Evolutionary conservation across 2,113 vertebrate species (phyloP).

Genomic region (Crotalus horridus): DNA sequence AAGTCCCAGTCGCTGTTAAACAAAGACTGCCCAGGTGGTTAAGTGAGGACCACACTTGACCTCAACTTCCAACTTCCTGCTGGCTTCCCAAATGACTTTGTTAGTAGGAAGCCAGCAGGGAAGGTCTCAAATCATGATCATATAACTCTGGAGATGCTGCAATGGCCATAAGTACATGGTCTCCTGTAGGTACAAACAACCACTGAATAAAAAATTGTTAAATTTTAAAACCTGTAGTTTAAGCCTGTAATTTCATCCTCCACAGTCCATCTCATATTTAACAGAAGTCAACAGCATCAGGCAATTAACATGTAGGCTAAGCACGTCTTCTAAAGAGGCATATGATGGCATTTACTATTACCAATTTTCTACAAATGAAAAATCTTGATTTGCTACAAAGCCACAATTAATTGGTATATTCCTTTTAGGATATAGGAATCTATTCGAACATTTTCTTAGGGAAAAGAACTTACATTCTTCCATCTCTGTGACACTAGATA

Average conservation of each 20-base stretch:
- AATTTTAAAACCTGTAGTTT: neutral
- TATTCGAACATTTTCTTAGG: neutral
- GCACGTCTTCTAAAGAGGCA: neutral
- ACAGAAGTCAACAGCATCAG: neutral
- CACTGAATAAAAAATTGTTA: neutral
- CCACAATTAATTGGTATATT: neutral
- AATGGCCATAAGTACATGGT: neutral
- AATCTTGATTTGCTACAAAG: neutral
- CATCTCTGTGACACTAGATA: slow-evolving; percentile 52
- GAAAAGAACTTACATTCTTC: slow-evolving; percentile 72
- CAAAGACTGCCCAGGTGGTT: neutral
- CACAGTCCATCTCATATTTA: neutral
- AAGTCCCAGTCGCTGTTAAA: neutral
- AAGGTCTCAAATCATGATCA: neutral
- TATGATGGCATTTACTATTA: neutral
- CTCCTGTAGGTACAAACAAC: neutral
- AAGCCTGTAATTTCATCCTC: neutral
- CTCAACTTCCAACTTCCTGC: neutral
- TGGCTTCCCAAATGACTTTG: neutral
- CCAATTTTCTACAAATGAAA: neutral
- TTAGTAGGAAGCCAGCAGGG: neutral
- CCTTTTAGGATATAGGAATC: neutral
- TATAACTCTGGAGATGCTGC: neutral
- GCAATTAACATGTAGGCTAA: neutral
- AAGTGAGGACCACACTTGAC: neutral